Conservation (phyloP, 2,797 vertebrate genomes). For the Sardinella longiceps region DNA sequence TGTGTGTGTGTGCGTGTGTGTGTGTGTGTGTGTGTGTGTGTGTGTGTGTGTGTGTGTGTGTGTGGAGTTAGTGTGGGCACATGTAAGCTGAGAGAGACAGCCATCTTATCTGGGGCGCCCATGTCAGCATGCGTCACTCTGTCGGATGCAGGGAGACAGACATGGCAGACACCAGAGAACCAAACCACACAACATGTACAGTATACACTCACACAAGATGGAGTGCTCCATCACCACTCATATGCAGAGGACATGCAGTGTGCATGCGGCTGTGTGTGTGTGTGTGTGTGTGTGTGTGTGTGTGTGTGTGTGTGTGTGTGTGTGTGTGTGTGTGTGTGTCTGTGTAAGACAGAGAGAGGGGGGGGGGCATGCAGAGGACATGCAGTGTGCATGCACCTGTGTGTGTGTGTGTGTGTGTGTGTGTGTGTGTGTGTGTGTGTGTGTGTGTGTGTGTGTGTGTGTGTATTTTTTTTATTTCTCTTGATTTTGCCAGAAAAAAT, state of each 20-base stretch:
- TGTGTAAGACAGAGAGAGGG: too few relatives aligned
- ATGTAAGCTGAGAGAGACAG: not conserved
- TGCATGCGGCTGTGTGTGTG: not conserved
- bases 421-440: not conserved
- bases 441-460: conserved; percentile 27
- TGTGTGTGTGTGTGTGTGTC: not conserved
- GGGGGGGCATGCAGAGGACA: too few relatives aligned
- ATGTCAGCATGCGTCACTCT: conserved; percentile 13
- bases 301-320: not conserved
- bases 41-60: not conserved
- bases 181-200: not conserved
- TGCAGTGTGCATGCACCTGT: not conserved
- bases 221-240: not conserved
- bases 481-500: not conserved
- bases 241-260: not conserved
- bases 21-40: not conserved
- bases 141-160: conserved; percentile 6
- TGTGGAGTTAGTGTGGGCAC: not conserved
- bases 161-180: not conserved
- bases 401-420: not conserved
- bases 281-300: not conserved
- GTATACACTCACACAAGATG: not conserved
- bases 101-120: not conserved
- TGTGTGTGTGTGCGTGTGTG: not conserved
- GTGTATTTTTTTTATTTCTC: too few relatives aligned